Evolutionary conservation across 2,113 vertebrate genomes (phyloP).

Genomic region (Chrysochloris asiatica): DNA sequence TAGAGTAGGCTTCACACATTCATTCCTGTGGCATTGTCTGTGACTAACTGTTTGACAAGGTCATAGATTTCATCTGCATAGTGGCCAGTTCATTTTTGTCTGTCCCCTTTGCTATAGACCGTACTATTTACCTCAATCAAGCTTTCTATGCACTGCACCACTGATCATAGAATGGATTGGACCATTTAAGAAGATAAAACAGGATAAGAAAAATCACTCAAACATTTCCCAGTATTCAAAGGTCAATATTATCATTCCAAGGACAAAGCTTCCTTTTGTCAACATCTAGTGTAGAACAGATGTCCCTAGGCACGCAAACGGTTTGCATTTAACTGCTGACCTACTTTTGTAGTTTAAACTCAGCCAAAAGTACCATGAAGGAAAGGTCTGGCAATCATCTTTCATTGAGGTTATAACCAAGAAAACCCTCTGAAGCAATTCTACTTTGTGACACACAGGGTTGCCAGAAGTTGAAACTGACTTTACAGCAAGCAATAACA

Average conservation of each 20-base stretch:
- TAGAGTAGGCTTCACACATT: background rate
- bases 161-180: background rate
- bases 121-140: background rate
- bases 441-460: background rate
- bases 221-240: constrained; percentile 11
- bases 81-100: background rate
- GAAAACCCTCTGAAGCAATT: background rate
- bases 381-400: background rate
- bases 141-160: background rate
- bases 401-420: background rate
- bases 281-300: background rate
- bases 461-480: background rate
- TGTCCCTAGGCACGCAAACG: background rate
- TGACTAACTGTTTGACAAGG: background rate
- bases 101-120: background rate
- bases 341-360: background rate
- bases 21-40: background rate
- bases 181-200: background rate
- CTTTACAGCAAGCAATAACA: background rate
- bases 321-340: background rate
- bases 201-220: background rate
- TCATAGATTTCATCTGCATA: background rate
- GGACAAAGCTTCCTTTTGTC: background rate
- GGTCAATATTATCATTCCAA: background rate
- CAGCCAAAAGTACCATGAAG: background rate